These are phyloP conservation scores for Lutjanus argentimaculatus DNA, from an alignment of 2,797 vertebrate genomes.

Conservation along the genomic window DNA sequence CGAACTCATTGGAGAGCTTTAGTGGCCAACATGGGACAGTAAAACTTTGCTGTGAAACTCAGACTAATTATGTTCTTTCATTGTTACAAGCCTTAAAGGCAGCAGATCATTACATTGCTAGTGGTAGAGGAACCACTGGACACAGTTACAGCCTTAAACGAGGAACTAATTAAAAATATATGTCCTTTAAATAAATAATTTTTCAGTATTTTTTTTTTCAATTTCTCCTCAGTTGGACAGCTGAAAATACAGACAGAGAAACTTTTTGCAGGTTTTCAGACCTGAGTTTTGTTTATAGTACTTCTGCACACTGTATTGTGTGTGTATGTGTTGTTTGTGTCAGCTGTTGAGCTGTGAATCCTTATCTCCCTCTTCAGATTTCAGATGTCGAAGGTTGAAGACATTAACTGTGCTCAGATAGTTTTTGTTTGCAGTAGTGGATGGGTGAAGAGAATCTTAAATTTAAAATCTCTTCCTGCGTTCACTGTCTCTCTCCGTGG, in stretches of 20 bases:
- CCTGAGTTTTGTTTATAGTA: background rate
- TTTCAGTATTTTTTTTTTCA: background rate
- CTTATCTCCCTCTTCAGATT: background rate
- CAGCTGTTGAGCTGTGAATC: background rate
- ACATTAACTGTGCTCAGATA: background rate
- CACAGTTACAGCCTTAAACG: slow-evolving; percentile 33
- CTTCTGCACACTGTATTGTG: background rate
- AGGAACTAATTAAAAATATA: slow-evolving; percentile 55
- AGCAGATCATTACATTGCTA: slow-evolving; percentile 50
- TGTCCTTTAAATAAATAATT: slow-evolving; percentile 30
- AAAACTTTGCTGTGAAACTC: slow-evolving; percentile 41
- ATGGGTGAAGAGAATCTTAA: slow-evolving; percentile 32
- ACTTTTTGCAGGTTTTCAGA: background rate
- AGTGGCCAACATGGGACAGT: slow-evolving; percentile 27
- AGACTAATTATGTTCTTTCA: slow-evolving; percentile 57
- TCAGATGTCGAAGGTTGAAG: background rate
- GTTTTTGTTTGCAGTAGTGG: slow-evolving; percentile 21
- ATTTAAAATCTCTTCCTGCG: slow-evolving; percentile 16
- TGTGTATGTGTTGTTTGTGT: background rate
- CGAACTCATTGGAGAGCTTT: slow-evolving; percentile 24
- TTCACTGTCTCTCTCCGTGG: slow-evolving; percentile 13
- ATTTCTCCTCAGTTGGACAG: background rate
- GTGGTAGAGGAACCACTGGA: slow-evolving; percentile 17
- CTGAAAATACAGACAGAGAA: background rate
- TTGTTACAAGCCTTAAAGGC: slow-evolving; percentile 50